These are phyloP conservation scores for Ormia ochracea DNA, from an alignment of 2,888 invertebrate species.

Conservation along the genomic window DNA sequence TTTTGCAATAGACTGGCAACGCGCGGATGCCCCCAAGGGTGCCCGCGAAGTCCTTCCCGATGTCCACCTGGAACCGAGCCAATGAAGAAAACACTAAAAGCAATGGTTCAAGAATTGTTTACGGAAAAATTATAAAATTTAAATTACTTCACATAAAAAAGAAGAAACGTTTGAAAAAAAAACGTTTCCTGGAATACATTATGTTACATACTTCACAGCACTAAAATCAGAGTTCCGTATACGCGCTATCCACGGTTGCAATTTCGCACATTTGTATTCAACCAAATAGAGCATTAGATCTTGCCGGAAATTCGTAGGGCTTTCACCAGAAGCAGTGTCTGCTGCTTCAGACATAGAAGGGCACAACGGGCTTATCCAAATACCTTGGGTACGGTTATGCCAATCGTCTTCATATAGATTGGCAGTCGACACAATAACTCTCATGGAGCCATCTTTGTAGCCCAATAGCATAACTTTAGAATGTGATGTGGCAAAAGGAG, in stretches of 20 bases:
- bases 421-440: slow-evolving; percentile 93
- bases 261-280: slow-evolving; percentile 83
- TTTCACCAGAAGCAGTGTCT: slow-evolving; percentile 83
- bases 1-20: slow-evolving; percentile 82
- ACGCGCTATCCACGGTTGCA: slow-evolving; percentile 85
- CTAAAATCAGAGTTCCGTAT: slow-evolving; percentile 90
- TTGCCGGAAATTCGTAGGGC: slow-evolving; percentile 88
- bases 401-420: slow-evolving; percentile 95
- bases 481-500: slow-evolving; percentile 91
- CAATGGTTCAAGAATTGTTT: background rate
- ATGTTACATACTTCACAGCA: slow-evolving; percentile 82
- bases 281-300: slow-evolving; percentile 86
- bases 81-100: slow-evolving; percentile 86
- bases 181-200: no score
- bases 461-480: slow-evolving; percentile 93
- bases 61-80: slow-evolving; percentile 92
- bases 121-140: background rate
- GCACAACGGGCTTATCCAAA: slow-evolving; percentile 93
- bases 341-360: slow-evolving; percentile 80
- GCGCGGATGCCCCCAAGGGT: slow-evolving; percentile 81
- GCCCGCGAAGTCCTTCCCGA: slow-evolving; percentile 78
- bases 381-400: slow-evolving; percentile 95
- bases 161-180: no score
- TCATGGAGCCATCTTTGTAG: slow-evolving; percentile 87
- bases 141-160: no score